A percentile compares a stretch with the other conserved stretches of the same genome.
These are phyloP conservation scores for Camponotus floridanus DNA, from an alignment of 1,140 invertebrate species.

Conservation along the genomic window DNA sequence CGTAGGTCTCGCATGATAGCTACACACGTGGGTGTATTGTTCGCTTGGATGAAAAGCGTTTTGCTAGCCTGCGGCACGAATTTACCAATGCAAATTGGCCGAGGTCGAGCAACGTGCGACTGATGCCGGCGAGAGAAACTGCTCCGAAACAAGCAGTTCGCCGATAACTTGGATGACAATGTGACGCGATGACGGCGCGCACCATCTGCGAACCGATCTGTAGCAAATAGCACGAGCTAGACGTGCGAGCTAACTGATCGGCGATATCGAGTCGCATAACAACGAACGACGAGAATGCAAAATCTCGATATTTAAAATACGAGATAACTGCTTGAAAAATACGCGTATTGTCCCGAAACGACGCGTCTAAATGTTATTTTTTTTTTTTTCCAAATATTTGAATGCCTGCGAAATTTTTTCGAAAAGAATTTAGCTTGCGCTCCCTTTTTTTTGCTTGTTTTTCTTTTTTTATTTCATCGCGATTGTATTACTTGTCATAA, in stretches of 20 bases:
- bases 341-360: no score
- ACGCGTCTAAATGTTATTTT: background rate
- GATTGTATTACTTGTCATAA: conserved; percentile 3
- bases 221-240: background rate
- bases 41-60: conserved; percentile 22
- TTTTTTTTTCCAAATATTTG: background rate
- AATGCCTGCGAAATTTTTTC: background rate
- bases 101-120: conserved; percentile 2
- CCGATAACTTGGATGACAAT: conserved; percentile 7
- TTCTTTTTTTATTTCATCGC: background rate
- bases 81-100: conserved; percentile 56
- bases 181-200: background rate
- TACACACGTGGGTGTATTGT: background rate
- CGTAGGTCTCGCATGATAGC: background rate
- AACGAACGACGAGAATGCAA: no score
- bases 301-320: background rate
- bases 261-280: background rate
- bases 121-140: background rate
- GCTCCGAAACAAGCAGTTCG: conserved; percentile 9
- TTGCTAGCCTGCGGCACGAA: conserved; percentile 16
- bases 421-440: background rate
- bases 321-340: background rate
- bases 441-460: no score
- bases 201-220: background rate
- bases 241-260: background rate